Conservation (phyloP, 2,888 invertebrate species). For the Vesta saturnalis region DNA sequence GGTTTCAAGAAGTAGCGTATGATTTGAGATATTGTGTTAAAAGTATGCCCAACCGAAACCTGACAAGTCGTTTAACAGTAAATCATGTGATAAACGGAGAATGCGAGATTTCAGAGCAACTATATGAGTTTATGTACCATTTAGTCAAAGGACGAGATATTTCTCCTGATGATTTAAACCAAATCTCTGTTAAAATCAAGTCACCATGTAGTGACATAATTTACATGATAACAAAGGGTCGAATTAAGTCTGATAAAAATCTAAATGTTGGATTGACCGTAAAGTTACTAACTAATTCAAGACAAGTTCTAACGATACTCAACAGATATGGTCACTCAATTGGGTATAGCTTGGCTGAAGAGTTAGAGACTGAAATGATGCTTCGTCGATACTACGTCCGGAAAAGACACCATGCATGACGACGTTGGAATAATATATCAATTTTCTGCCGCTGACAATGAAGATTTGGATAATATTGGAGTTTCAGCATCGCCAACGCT, state of each 20-base stretch:
- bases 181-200: not conserved
- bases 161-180: conserved; percentile 4
- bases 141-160: not conserved
- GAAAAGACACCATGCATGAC: not conserved
- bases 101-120: conserved; percentile 3
- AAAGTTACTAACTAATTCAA: not conserved
- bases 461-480: not conserved
- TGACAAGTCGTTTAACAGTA: conserved; percentile 9
- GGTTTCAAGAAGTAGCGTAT: conserved; percentile 2
- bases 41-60: not conserved
- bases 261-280: not conserved
- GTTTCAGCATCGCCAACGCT: not conserved
- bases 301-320: not conserved
- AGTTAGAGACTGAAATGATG: too few relatives aligned
- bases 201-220: conserved; percentile 7
- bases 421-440: not conserved
- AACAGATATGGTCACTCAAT: not conserved
- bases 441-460: not conserved
- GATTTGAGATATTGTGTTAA: conserved; percentile 7
- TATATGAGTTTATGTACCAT: conserved; percentile 10
- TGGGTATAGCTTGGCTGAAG: not conserved
- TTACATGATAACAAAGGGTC: not conserved
- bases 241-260: not conserved
- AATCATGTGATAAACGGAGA: not conserved
- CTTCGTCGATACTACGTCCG: too few relatives aligned